Conservation (phyloP, 2,888 invertebrate species). For the Hoplodrina ambigua region DNA sequence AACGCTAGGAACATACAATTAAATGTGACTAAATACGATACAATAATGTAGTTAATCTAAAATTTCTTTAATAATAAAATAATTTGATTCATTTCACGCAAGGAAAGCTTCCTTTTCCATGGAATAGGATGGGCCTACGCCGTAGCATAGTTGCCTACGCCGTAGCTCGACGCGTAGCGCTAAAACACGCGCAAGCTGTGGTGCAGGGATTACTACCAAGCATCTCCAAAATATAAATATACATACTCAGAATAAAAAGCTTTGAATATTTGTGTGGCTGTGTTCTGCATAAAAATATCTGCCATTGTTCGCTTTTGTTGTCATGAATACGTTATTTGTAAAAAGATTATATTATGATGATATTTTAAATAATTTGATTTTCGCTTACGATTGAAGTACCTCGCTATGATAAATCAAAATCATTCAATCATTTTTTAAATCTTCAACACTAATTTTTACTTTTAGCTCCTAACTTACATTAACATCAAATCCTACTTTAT, state of each 20-base stretch:
- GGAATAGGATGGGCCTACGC: background rate
- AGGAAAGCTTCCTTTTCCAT: background rate
- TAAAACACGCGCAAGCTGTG: constrained; percentile 8
- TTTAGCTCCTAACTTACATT: no score
- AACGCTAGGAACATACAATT: background rate
- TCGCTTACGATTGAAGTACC: background rate
- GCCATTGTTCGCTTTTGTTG: constrained; percentile 10
- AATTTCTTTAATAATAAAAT: no score
- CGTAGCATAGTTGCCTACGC: constrained; percentile 24
- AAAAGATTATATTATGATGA: no score
- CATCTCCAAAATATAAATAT: constrained; percentile 25
- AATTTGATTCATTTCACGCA: background rate
- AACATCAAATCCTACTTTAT: no score
- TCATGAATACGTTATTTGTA: constrained; percentile 4
- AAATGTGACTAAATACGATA: no score
- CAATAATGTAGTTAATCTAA: no score
- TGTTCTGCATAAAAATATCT: constrained; percentile 15
- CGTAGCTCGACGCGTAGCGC: constrained; percentile 7
- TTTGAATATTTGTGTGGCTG: constrained; percentile 36
- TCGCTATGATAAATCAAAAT: no score
- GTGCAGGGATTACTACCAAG: background rate
- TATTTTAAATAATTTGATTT: constrained; percentile 9
- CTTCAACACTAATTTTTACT: no score
- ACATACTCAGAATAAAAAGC: constrained; percentile 20
- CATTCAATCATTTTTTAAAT: no score